These are phyloP conservation scores for Pelochelys cantorii DNA, from an alignment of 2,797 vertebrate genomes.

Conservation along the genomic window DNA sequence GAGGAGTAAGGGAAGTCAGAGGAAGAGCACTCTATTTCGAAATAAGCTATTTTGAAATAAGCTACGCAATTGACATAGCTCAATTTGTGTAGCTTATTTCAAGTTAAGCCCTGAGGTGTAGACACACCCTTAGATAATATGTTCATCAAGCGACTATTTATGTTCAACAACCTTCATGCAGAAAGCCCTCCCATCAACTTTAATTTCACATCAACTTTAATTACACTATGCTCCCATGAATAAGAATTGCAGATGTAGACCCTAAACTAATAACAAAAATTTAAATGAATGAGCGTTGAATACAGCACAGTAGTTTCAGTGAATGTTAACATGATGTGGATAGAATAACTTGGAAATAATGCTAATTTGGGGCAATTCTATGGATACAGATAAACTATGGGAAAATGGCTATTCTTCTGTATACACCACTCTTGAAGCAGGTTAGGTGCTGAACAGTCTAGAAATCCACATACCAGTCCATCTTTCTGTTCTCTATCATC, in stretches of 20 bases:
- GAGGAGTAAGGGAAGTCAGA: too few species aligned
- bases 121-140: background rate
- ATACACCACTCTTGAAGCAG: background rate
- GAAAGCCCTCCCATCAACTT: background rate
- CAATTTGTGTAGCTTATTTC: too few species aligned
- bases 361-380: background rate
- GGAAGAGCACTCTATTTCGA: too few species aligned
- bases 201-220: too few species aligned
- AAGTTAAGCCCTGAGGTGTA: too few species aligned
- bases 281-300: background rate
- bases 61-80: too few species aligned
- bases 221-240: rapidly evolving
- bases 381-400: background rate
- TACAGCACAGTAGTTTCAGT: background rate
- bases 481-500: background rate
- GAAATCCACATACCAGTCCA: background rate
- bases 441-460: background rate
- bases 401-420: background rate
- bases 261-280: background rate
- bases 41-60: too few species aligned
- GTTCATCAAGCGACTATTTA: slow-evolving; percentile 22
- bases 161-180: background rate
- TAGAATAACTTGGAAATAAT: background rate
- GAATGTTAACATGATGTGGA: background rate
- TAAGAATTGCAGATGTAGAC: background rate